Evolutionary conservation across 2,797 vertebrate genomes (phyloP), one percentile per base, ranked within the genome.

Genomic region (Sphenopsis melanotis): DNA sequence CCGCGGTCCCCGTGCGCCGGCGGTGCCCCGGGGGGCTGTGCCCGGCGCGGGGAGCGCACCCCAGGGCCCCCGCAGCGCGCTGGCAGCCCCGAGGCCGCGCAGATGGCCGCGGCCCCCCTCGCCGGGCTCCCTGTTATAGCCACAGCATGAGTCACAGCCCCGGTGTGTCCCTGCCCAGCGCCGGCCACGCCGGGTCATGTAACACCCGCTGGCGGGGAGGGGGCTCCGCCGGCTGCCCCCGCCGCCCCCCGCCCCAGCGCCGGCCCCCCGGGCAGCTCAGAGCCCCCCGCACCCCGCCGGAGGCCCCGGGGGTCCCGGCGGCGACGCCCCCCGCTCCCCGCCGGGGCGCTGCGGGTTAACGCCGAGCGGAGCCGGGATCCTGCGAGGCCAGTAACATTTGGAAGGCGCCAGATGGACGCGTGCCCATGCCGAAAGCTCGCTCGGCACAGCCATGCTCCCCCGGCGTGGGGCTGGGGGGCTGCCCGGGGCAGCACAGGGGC

Each of bases 371-470:
- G 92, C 94, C 57, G 80, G 91, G 95, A 94, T 95, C 90, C 94
- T 94, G 94, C 84, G 94, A 72, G 91, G 94, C 93, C 93, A 81
- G 93, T 56, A 95, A 94, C 93, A 91, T 96, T 96, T 94, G 94
- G 87, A 82, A 92, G 94, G 93, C 50, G 94, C 95, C 94, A 94
- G 94, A 94, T 96, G 96, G 96, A 93, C 69, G 20, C 72, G 66
- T 92, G 96, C 96, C 96, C 93, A 4, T 61, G 83, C 83, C 89
- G 92, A 95, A 72, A 89, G 87, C 95, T 95, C 75, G 78, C 77
- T 83, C 93, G 83, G 83, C 85, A 63, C 91, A 81, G 93, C 78
- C 94, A 4, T 1, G 87, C 84, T 93, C 82, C 92, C 95, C 89
- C 74, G 69, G 68, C n/a, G 53, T 49, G 83, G 78, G 50, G 55